Evolutionary conservation across 2,797 vertebrate species (phyloP), one percentile per base, ranked within the genome.

Genomic region (Clarias fuscus): DNA sequence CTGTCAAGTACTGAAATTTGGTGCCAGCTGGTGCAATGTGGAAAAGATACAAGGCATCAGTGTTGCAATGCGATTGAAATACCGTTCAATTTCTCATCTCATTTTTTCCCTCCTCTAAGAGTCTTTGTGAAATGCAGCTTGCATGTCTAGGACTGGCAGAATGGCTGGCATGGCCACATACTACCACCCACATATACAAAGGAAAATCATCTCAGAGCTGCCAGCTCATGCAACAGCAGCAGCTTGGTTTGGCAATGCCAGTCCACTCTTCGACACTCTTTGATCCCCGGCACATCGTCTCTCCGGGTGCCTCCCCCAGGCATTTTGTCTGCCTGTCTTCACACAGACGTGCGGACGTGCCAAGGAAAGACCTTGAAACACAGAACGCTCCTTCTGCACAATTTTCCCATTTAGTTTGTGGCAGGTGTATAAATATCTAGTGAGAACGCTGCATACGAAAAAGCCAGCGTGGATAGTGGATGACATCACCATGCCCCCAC

Each of bases 21-120:
- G 65, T 64, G 20, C 64, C 24, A 22, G 43, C 33, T 71, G 37
- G 72, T 62, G 11, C 65, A 53, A 30, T 62, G 73, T 83, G 62
- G 22, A 22, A 62, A 79, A 40, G 22, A 20, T 79, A 40, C 33
- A 79, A 53, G 30, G 30, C 61, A 53, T 85, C 59, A 67, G 56
- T 87, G 85, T 91, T 87, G 79, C 75, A 89, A 87, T 37, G 79
- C 86, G 84, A 90, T 85, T 88, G n/a, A 53, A 86, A 85, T 88
- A 87, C 88, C 88, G 88, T 89, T 92, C 91, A 89, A 81, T 89
- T 88, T 91, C 84, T 92, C 83, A 89, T 88, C 86, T 88, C 68
- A 72, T n/a, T 71, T 85, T 85, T 67, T 83, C 77, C 77, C 40
- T 53, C 48, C 48, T 53, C 78, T 84, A 43, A 64, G 59, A 85